A percentile compares a stretch with the other conserved stretches of the same genome.
Evolutionary conservation across 37 sponge, comb jelly and placozoan genomes (phyloP).

Genomic region (Mnemiopsis leidyi): DNA sequence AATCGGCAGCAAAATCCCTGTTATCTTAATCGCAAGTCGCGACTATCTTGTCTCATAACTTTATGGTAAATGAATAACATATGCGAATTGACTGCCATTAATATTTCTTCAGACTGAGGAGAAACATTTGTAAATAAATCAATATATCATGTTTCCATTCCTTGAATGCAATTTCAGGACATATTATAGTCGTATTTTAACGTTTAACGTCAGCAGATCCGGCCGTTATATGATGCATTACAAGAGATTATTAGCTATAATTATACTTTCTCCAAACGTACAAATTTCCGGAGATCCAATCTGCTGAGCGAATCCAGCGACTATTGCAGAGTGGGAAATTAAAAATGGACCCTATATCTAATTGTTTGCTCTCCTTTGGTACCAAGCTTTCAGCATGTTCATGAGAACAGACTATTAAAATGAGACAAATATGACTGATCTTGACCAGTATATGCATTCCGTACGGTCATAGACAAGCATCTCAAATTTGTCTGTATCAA

Average conservation of each 20-base stretch:
- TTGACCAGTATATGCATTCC: too few relatives aligned
- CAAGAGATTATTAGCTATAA: neutral
- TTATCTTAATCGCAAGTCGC: too few relatives aligned
- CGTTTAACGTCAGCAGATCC: neutral
- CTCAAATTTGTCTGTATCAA: neutral
- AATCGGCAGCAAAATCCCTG: too few relatives aligned
- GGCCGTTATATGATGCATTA: neutral
- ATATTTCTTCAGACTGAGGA: too few relatives aligned
- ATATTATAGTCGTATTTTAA: neutral
- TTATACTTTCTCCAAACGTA: neutral
- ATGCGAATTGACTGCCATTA: too few relatives aligned
- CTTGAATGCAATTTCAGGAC: neutral
- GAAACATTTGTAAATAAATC: too few relatives aligned
- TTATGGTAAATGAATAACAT: too few relatives aligned
- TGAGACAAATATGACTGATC: too few relatives aligned
- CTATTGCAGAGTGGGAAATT: neutral
- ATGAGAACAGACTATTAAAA: neutral
- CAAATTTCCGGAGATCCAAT: neutral
- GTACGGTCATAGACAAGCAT: too few relatives aligned
- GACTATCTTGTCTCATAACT: too few relatives aligned
- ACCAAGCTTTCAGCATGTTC: neutral
- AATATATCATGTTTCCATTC: neutral
- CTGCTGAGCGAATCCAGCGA: neutral
- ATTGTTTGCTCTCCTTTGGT: neutral
- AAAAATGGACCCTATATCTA: neutral